Evolutionary conservation across 2,797 vertebrate species (phyloP).

Genomic region (Holocentrus rufus): DNA sequence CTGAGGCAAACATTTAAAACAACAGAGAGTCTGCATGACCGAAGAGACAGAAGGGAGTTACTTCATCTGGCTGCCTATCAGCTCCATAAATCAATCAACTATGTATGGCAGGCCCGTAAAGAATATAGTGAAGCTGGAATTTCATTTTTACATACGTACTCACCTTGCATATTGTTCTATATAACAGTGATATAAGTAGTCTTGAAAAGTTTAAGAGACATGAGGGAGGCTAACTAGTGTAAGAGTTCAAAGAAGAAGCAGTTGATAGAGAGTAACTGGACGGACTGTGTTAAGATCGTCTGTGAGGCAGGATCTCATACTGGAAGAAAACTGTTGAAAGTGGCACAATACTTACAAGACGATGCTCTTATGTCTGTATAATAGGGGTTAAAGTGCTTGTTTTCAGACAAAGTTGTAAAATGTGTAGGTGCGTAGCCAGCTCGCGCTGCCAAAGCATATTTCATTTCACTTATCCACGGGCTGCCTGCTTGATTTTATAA

Average conservation of each 20-base stretch:
- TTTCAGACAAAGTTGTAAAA: slow-evolving; percentile 27
- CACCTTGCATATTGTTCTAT: slow-evolving; percentile 32
- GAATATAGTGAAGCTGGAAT: slow-evolving; percentile 41
- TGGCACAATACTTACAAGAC: slow-evolving; percentile 2
- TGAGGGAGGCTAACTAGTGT: slow-evolving; percentile 19
- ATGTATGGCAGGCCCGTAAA: slow-evolving; percentile 52
- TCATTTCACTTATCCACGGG: slow-evolving; percentile 30
- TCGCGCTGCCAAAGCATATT: slow-evolving; percentile 16
- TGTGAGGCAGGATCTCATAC: slow-evolving; percentile 4
- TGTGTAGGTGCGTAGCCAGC: background rate
- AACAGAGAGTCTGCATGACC: slow-evolving; percentile 34
- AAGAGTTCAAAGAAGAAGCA: slow-evolving; percentile 29
- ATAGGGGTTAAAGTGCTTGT: slow-evolving; percentile 26
- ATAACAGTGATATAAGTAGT: slow-evolving; percentile 18
- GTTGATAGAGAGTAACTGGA: slow-evolving; percentile 34
- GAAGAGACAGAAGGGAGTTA: slow-evolving; percentile 28
- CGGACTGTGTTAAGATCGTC: slow-evolving; percentile 12
- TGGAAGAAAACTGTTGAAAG: slow-evolving; percentile 2
- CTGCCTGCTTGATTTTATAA: slow-evolving; percentile 35
- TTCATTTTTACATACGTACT: slow-evolving; percentile 45
- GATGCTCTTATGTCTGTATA: background rate
- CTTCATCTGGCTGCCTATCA: slow-evolving; percentile 37
- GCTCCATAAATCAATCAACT: slow-evolving; percentile 65
- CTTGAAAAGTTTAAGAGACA: slow-evolving; percentile 33
- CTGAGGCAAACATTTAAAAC: slow-evolving; percentile 51